Evolutionary conservation across 2,797 vertebrate species (phyloP), one percentile per base, ranked within the genome.

Genomic region (Scolopax bukidnonensis): DNA sequence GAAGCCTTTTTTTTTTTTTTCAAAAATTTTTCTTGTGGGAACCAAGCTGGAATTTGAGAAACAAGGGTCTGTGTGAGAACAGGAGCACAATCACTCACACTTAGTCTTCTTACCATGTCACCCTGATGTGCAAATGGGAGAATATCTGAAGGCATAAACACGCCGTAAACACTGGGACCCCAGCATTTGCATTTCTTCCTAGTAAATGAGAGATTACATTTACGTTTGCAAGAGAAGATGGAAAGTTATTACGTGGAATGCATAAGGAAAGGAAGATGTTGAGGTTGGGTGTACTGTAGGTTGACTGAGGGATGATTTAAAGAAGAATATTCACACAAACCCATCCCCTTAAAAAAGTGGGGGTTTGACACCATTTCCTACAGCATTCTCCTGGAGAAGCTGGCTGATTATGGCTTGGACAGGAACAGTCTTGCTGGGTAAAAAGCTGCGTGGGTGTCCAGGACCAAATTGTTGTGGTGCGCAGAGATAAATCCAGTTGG

Each of bases 1-100:
- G 59, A 79, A 91, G 19, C 12, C 9, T 84, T 86, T 85, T 43
- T 41, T 40, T 40, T 40, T 40, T 40, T 47, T 60, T 59, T 18
- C 12, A 2, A 18, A 38, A 33, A 19, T 9, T 47, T 95, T 93
- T 90, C 64, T 56, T 80, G 7, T 38, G 24, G 25, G 32, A 89
- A 76, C 20, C 38, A 61, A 71, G 12, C 16, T 71, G 28, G n/a
- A 76, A 89, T 95, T 71, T 59, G 75, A 92, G 78, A 94, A 87
- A 51, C 50, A 4, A 54, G 10, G 11, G 11, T 56, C 65, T 82
- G 23, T 92, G 43, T 83, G 41, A 90, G 38, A 83, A 57, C 61
- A 69, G 16, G 14, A 69, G 12, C 36, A 38, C 56, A 89, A 45
- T 18, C 13, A 71, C 32, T 65, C 51, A 48, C 33, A n/a, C 9